Percentiles rank a stretch among this genome's conserved stretches.
These are phyloP conservation scores for Elanoides forficatus DNA, from an alignment of 2,113 vertebrate species.

Conservation along the genomic window DNA sequence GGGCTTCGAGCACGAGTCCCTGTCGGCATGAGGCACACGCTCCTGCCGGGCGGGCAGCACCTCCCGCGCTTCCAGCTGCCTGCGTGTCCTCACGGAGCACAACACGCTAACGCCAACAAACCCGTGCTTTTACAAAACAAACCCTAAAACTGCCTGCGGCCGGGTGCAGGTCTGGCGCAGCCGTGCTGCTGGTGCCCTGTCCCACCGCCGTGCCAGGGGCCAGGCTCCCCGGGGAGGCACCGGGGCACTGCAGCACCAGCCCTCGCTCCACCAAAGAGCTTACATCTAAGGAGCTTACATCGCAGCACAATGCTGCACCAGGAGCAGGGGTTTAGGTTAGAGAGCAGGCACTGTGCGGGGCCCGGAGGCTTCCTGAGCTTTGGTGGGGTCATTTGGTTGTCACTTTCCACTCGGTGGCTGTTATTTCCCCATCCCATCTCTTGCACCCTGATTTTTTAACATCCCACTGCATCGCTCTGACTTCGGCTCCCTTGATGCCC, in stretches of 20 bases:
- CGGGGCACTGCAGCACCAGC: rapidly evolving
- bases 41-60: rapidly evolving
- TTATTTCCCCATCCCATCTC: not conserved
- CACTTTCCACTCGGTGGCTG: not conserved
- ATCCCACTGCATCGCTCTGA: not conserved
- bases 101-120: not conserved
- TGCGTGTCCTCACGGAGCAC: not conserved
- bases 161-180: rapidly evolving
- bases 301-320: rapidly evolving
- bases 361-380: not conserved
- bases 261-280: not conserved
- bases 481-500: not conserved
- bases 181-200: rapidly evolving
- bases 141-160: not conserved
- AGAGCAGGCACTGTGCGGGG: not conserved
- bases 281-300: conserved; percentile 20
- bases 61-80: not conserved
- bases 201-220: rapidly evolving
- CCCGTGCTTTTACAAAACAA: not conserved
- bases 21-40: rapidly evolving
- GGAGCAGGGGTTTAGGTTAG: not conserved
- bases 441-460: not conserved
- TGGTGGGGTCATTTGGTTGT: not conserved
- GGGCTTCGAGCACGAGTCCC: not conserved
- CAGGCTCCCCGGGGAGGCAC: rapidly evolving